These are phyloP conservation scores for Piezodorus guildinii DNA, from an alignment of 1,140 invertebrate species.

Conservation along the genomic window DNA sequence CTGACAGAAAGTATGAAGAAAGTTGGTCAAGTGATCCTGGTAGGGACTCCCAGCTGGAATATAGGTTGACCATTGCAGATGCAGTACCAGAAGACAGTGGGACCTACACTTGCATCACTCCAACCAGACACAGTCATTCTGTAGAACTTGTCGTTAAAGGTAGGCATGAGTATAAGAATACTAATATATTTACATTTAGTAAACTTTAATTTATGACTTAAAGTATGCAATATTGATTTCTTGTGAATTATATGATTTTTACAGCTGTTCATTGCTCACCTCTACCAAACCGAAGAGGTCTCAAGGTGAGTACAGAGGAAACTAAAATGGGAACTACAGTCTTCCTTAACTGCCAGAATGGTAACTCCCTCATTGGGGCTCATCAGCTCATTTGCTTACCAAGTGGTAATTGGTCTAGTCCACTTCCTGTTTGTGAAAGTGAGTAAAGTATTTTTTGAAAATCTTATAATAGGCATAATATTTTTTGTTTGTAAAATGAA, in stretches of 20 bases:
- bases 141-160: slow-evolving; percentile 67
- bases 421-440: slow-evolving; percentile 70
- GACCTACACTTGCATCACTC: slow-evolving; percentile 66
- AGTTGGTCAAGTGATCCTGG: slow-evolving; percentile 72
- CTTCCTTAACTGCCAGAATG: slow-evolving; percentile 64
- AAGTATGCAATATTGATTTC: no score
- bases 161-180: slow-evolving; percentile 30
- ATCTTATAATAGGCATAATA: background rate
- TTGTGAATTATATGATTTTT: slow-evolving; percentile 1
- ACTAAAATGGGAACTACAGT: slow-evolving; percentile 63
- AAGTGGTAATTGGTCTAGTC: slow-evolving; percentile 72
- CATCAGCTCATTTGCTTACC: slow-evolving; percentile 59
- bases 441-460: slow-evolving; percentile 29
- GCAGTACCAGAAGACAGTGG: slow-evolving; percentile 69
- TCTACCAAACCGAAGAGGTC: slow-evolving; percentile 51
- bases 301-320: slow-evolving; percentile 52
- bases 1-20: slow-evolving; percentile 55
- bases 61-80: slow-evolving; percentile 64
- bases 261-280: slow-evolving; percentile 61
- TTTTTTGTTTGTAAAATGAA: no score
- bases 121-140: slow-evolving; percentile 62
- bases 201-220: no score
- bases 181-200: background rate
- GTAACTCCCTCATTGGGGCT: slow-evolving; percentile 66
- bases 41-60: slow-evolving; percentile 64